Base-by-base conservation (phyloP, 2,888 invertebrate genomes). In the Tubulanus polymorphus region DNA sequence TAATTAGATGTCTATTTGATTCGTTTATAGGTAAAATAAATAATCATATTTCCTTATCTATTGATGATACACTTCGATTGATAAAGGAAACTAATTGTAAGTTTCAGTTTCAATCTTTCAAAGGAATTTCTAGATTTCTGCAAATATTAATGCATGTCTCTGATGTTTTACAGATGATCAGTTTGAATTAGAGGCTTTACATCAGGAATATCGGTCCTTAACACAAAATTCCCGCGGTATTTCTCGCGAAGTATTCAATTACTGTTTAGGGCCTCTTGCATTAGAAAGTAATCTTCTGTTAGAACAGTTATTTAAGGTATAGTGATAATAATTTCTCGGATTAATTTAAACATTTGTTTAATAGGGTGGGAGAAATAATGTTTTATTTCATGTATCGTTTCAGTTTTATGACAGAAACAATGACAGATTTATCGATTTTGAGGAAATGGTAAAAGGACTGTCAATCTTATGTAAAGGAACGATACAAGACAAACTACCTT, bases 221-320 rank as follows among this genome's bases (percentile, higher is more conserved):
- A n/a, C 26, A 26, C 28, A 23, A 49, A 30, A 18, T 26, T 29
- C 28, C 18, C 23, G 32, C 10, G 49, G 49, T 3, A 49, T 49
- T 8, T 29, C 49, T 15, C 5, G 49, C 18, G 49, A 49, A 29
- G 49, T 49, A 3, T 49, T 49, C 32, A 32, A 49, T 28, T 5
- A 15, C 5, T 49, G 49, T 30, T 30, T 49, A 18, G 49, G 49
- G 8, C 49, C 49, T 20, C 49, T 49, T 8, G 49, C 49, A 10
- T 18, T 20, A 18, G 20, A 23, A 6, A 49, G 28, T 6, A 49
- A 49, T n/a, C 23, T 49, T 18, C 15, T 49, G 18, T 26, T 49
- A 20, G 49, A 49, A 23, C 15, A 32, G 28, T 12, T 49, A 20
- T 49, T 49, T 27, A 49, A 49, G 49, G 49, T 49, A 49, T 30